A percentile compares a stretch with the other conserved stretches of the same genome.
These are phyloP conservation scores for human DNA, from an alignment of 2,113 vertebrate genomes.

Conservation along the genomic window GRCh38 chr2:171861001-171861500, in stretches of 20 bases:
- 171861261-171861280: not conserved
- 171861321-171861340: not conserved
- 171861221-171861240: constrained; percentile 11
- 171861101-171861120: too few species aligned
- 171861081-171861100: too few species aligned
- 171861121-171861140: too few species aligned
- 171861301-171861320: not conserved
- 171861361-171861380: not conserved
- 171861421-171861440: not conserved
- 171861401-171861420: not conserved
- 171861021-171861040: too few species aligned
- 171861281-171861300: not conserved
- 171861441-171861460: not conserved
- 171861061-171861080: too few species aligned
- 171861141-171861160: too few species aligned
- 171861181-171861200: constrained; percentile 1
- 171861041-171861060: too few species aligned
- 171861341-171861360: constrained; percentile 4
- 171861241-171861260: not conserved
- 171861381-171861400: not conserved
- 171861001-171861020: too few species aligned
- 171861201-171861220: not conserved
- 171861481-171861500: not conserved
- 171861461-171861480: not conserved
- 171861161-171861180: not conserved